Evolutionary conservation across 1,140 invertebrate species (phyloP).

Genomic region (Dinoponera quadriceps): DNA sequence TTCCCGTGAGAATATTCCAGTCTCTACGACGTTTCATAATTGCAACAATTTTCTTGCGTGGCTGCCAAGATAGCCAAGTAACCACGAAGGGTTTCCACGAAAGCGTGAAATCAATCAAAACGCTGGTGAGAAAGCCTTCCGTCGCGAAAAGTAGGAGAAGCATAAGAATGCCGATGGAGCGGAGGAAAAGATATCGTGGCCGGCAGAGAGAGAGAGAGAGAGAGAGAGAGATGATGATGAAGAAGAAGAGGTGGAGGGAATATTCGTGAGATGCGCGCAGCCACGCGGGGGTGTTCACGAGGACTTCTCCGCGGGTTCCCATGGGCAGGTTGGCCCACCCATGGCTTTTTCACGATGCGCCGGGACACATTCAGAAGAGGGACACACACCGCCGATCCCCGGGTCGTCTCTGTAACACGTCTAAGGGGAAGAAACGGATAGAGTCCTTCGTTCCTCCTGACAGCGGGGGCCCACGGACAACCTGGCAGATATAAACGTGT

Average conservation of each 20-base stretch:
- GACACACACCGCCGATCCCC: conserved; percentile 28
- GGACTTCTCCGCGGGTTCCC: conserved; percentile 70
- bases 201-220: neutral
- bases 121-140: neutral
- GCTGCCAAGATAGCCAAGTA: neutral
- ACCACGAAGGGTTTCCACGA: conserved; percentile 5
- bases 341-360: conserved; percentile 68
- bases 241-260: conserved; percentile 23
- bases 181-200: neutral
- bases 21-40: neutral
- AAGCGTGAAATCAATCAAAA: conserved; percentile 61
- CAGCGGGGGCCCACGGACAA: conserved; percentile 66
- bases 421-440: conserved; percentile 70
- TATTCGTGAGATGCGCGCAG: conserved; percentile 56
- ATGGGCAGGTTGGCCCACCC: conserved; percentile 76
- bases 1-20: too few species aligned
- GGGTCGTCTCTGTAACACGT: neutral
- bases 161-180: neutral
- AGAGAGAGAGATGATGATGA: neutral
- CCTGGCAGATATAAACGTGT: conserved; percentile 73
- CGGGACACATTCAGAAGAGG: conserved; percentile 47
- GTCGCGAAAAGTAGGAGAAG: conserved; percentile 48
- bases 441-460: conserved; percentile 73
- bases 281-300: conserved; percentile 55
- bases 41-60: conserved; percentile 4